Evolutionary conservation across 2,113 vertebrate genomes (phyloP), one percentile per base, ranked within the genome.

Genomic region (Lonchura striata): DNA sequence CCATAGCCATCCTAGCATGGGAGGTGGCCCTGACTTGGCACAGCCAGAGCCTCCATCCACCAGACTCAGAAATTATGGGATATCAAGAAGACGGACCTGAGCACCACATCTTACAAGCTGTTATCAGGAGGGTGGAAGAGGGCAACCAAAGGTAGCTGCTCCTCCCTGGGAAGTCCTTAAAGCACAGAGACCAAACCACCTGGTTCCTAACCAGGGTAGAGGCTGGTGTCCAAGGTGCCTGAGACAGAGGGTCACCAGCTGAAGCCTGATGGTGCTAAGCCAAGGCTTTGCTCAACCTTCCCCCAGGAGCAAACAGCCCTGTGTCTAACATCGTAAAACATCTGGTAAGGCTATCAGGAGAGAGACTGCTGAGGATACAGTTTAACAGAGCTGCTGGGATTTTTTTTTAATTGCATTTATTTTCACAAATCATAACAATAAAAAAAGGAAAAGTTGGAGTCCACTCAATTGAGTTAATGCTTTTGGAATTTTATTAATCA

Each of bases 401-500:
- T 84, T 66, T 94, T 97, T 83, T 93, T 93, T 92, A 96, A 98
- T 97, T 98, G 69, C 95, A 96, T 95, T 98, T 96, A 92, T 97
- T 98, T 97, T 97, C 95, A 96, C 64, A 23, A 94, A 97, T 95
- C 84, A 81, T 77, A 96, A 96, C 94, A 93, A 89, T 93, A 78
- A 97, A 96, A 96, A 77, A 71, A 28, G 37, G 49, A 94, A 94
- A 96, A 96, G 78, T 92, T 97, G 97, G 97, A 97, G 86, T 96
- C 82, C 81, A 60, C 90, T 96, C 97, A 97, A 94, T 97, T 97
- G 97, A 98, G 97, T 97, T 98, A 98, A 98, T 97, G 96, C 87
- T 90, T 97, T 97, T 10, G 75, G 97, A 98, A 98, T 98, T 98
- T 98, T 98, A 98, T 98, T 98, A 98, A 98, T 98, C 97, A 97